Base-by-base conservation (phyloP, 1,140 invertebrate species). In the Bathynomus jamesi region DNA sequence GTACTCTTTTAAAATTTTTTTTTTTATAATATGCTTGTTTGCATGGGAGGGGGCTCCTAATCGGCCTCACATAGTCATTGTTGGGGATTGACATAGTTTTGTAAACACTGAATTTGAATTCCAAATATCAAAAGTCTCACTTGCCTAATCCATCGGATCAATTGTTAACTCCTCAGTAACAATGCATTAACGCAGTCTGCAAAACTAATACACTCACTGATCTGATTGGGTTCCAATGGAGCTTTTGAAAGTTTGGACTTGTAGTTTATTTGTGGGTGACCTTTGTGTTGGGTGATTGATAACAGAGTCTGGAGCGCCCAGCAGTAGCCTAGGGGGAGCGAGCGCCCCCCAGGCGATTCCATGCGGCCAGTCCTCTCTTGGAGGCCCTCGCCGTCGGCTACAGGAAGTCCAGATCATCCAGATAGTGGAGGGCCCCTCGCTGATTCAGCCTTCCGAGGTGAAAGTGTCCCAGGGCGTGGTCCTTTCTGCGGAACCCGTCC, bases 371-470 rank as follows among this genome's bases (percentile, higher is more conserved):
- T 61, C 28, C 63, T 70, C 67, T 64, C 70, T 62, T 74, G 78
- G 31, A 70, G 78, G 68, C 70, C 74, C 70, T 25, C 70, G 77
- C 71, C 78, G 80, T 31, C 78, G 80, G 29, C 73, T 82, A 60
- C 81, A 83, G 75, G 79, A 81, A 31, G 81, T 83, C 21, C 82
- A 83, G 78, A 82, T 84, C 71, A 77, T 83, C 31, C 79, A 82
- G 69, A 81, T 84, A 63, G 82, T 80, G 28, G 82, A 87, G 77
- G 86, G 85, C 66, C 84, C 89, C 78, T 87, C 87, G 62, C 84
- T 94, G 29, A 89, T 93, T 75, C 89, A 92, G 76, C 91, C 92
- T 21, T 87, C 87, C 53, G 90, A 93, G 81, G 90, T 94, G 72
- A 86, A 88, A 72, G 86, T 92, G 29, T 88, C 87, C 71, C 87